These are phyloP conservation scores for Acromyrmex heyeri DNA, from an alignment of 1,140 invertebrate genomes.

Conservation along the genomic window DNA sequence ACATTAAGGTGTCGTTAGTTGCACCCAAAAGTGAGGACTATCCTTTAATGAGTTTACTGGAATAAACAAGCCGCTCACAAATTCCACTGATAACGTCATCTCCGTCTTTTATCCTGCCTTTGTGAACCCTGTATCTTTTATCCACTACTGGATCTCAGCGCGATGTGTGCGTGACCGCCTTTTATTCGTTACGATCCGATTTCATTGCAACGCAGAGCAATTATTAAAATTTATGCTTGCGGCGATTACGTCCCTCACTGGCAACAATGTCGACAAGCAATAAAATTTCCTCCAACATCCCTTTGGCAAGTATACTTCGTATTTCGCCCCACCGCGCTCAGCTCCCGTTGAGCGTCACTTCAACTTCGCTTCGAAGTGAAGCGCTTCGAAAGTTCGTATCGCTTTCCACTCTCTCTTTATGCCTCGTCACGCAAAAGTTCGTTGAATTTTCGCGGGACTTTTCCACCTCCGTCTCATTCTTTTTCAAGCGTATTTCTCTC, in stretches of 20 bases:
- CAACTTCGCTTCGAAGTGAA: slow-evolving; percentile 37
- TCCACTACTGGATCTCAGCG: slow-evolving; percentile 36
- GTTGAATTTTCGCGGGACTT: slow-evolving; percentile 57
- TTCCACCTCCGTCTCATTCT: slow-evolving; percentile 27
- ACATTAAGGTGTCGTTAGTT: slow-evolving; percentile 66
- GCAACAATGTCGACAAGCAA: slow-evolving; percentile 36
- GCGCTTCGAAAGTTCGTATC: slow-evolving; percentile 56
- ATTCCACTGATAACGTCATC: neutral
- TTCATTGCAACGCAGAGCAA: slow-evolving; percentile 26
- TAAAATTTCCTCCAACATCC: slow-evolving; percentile 51
- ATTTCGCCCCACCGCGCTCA: neutral
- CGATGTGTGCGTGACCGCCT: neutral
- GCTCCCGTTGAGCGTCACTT: slow-evolving; percentile 13
- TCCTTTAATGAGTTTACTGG: slow-evolving; percentile 57
- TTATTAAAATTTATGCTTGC: slow-evolving; percentile 46
- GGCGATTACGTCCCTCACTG: neutral
- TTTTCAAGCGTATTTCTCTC: neutral
- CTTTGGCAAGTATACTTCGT: slow-evolving; percentile 31
- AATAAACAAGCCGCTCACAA: slow-evolving; percentile 14
- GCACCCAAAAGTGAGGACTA: slow-evolving; percentile 24
- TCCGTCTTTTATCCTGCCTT: neutral
- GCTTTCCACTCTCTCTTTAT: slow-evolving; percentile 51
- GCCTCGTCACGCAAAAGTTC: slow-evolving; percentile 57
- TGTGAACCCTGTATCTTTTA: neutral
- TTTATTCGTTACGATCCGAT: slow-evolving; percentile 37